phyloP scores from a whole-genome alignment of 1,140 invertebrate genomes.

The Pantala flavescens region DNA sequence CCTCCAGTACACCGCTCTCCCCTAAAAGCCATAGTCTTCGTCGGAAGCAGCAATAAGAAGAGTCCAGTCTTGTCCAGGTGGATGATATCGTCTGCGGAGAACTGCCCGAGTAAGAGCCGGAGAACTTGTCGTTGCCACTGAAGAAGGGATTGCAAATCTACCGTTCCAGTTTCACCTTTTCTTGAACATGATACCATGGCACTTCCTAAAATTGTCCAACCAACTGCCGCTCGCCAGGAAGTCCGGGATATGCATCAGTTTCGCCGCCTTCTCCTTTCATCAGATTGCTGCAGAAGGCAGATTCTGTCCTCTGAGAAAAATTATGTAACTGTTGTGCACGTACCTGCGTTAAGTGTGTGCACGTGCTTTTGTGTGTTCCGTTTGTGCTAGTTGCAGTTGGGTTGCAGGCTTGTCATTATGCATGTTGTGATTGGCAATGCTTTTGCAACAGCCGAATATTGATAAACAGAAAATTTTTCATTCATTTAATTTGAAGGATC shows the following conservation, averaged over 20 bases:
- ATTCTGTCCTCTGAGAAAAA: neutral
- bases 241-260: slow-evolving; percentile 14
- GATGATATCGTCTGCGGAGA: slow-evolving; percentile 31
- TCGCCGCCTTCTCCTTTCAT: neutral
- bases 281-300: neutral
- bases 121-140: neutral
- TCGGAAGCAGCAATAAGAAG: slow-evolving; percentile 36
- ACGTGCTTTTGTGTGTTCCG: neutral
- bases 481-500: too few species aligned
- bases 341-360: neutral
- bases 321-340: too few species aligned
- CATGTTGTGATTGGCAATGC: too few species aligned
- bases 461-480: too few species aligned
- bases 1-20: slow-evolving; percentile 32
- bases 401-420: neutral
- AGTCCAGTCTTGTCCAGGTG: slow-evolving; percentile 40
- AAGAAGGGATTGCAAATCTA: neutral
- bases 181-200: slow-evolving; percentile 27
- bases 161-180: slow-evolving; percentile 18
- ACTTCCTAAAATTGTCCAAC: slow-evolving; percentile 31
- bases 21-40: slow-evolving; percentile 34
- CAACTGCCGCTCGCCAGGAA: slow-evolving; percentile 33
- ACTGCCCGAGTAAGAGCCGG: neutral
- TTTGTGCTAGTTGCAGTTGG: neutral
- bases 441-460: too few species aligned